These are phyloP conservation scores for Cyprinodon diabolis DNA, from an alignment of 2,797 vertebrate genomes.

Conservation along the genomic window DNA sequence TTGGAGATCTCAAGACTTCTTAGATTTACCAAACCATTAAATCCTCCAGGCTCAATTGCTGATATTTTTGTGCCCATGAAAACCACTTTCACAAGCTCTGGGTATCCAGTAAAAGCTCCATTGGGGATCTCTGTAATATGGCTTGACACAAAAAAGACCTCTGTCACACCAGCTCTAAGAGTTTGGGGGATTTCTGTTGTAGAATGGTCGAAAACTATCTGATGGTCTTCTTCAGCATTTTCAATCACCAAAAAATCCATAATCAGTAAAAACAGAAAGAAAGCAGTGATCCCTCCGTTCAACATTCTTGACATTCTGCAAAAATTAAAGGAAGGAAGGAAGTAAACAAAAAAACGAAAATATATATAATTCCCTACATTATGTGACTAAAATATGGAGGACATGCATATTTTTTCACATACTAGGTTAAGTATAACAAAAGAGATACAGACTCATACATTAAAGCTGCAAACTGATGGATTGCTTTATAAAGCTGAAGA, in stretches of 20 bases:
- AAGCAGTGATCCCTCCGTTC: constrained; percentile 18
- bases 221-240: constrained; percentile 31
- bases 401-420: too few relatives aligned
- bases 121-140: constrained; percentile 69
- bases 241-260: constrained; percentile 27
- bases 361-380: not conserved
- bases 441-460: too few relatives aligned
- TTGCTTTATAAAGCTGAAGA: not conserved
- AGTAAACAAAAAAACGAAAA: not conserved
- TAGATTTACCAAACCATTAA: constrained; percentile 77
- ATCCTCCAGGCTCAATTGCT: constrained; percentile 79
- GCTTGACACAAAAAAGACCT: constrained; percentile 79
- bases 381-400: too few relatives aligned
- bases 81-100: constrained; percentile 73
- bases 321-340: not conserved
- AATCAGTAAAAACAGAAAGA: constrained; percentile 60
- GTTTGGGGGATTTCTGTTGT: constrained; percentile 69
- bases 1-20: constrained; percentile 74
- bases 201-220: constrained; percentile 56
- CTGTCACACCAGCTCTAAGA: constrained; percentile 56
- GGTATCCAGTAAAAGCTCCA: constrained; percentile 75
- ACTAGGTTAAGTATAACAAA: too few relatives aligned
- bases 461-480: not conserved
- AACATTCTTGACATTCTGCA: constrained; percentile 54
- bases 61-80: constrained; percentile 72